Conservation (phyloP, 2,113 vertebrate genomes). For the Malurus alboscapulatus region DNA sequence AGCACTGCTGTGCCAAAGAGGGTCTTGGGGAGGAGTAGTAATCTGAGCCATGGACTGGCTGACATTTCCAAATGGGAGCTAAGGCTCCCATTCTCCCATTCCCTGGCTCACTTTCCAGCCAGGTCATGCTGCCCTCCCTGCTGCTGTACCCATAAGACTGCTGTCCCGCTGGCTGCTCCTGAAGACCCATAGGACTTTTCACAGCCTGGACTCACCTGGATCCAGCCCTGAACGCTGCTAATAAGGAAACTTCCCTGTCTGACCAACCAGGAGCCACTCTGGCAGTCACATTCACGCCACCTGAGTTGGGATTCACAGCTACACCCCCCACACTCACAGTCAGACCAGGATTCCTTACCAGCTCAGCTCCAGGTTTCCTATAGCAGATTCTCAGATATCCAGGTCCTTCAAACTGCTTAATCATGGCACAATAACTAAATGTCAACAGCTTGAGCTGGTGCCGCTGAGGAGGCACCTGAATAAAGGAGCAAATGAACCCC, state of each 20-base stretch:
- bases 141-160: neutral
- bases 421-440: neutral
- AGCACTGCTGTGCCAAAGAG: neutral
- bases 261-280: neutral
- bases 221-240: neutral
- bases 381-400: neutral
- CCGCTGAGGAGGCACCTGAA: neutral
- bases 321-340: neutral
- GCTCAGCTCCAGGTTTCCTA: neutral
- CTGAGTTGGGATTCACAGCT: neutral
- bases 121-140: rapidly evolving
- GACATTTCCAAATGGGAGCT: neutral
- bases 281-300: neutral
- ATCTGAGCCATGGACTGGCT: neutral
- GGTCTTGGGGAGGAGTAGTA: neutral
- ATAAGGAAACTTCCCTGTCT: neutral
- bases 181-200: neutral
- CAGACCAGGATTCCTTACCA: neutral
- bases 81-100: no score
- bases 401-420: neutral
- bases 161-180: neutral
- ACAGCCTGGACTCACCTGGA: neutral
- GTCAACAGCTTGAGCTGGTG: neutral
- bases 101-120: neutral
- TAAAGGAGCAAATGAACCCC: neutral